phyloP scores from a whole-genome alignment of 2,797 vertebrate species.

The Sylvia borin region DNA sequence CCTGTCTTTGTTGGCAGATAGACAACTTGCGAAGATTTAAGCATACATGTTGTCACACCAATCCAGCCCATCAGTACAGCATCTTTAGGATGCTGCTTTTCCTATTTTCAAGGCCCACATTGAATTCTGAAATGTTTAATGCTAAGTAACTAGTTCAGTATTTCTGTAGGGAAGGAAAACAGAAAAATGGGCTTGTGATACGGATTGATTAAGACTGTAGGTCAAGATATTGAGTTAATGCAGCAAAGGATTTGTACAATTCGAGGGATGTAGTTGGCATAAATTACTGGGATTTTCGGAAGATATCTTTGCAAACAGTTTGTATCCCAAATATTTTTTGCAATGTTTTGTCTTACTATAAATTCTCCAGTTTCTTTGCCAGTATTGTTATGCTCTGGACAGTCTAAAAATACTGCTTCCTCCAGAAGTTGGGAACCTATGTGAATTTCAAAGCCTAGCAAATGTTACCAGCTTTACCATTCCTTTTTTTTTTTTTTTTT shows the following conservation, averaged over 20 bases:
- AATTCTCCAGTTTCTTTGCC: not conserved
- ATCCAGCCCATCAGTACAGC: not conserved
- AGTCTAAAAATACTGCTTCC: not conserved
- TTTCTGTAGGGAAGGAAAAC: not conserved
- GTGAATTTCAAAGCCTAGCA: not conserved
- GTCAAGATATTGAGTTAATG: not conserved
- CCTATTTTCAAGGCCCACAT: not conserved
- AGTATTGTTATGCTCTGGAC: not conserved
- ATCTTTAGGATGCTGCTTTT: not conserved
- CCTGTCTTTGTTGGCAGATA: not conserved
- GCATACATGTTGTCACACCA: not conserved
- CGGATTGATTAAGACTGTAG: not conserved
- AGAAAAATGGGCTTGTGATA: not conserved
- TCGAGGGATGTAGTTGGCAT: not conserved
- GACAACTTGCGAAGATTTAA: not conserved
- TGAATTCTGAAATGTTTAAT: not conserved
- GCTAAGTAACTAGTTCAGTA: not conserved
- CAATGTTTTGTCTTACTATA: not conserved
- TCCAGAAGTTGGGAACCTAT: not conserved
- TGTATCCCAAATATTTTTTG: not conserved
- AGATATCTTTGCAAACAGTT: not conserved
- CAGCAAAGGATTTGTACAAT: not conserved
- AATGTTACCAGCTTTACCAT: not conserved
- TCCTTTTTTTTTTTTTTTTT: not conserved
- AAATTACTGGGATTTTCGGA: slow-evolving; percentile 8